Evolutionary conservation across 1,140 invertebrate species (phyloP), one percentile per base, ranked within the genome.

Genomic region (Tribolium madens): DNA sequence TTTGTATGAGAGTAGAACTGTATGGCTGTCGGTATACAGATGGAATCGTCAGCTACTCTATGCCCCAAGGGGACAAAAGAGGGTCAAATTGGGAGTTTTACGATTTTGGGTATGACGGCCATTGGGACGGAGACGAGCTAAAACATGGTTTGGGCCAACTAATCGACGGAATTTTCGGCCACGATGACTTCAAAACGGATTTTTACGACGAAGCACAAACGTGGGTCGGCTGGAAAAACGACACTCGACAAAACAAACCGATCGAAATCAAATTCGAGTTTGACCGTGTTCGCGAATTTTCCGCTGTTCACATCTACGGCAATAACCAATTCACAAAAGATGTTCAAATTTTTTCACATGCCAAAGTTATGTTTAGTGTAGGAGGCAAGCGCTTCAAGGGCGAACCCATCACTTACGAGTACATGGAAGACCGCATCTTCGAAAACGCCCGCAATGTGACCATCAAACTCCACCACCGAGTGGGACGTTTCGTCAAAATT

Each of bases 201-300:
- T 90, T 89, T 60, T 88, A 89, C 75, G 89, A 89, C 70, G 91
- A 90, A 31, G 87, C 87, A 64, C 93, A 93, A 84, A 92, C 93
- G 21, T 98, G 96, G 96, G 94, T 98, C 5, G 96, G 96, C 0
- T 98, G 96, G 96, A 91, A 91, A 76, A 96, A 96, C 87, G 95
- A 96, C 80, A 89, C 90, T 0, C 88, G 91, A 9, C 86, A 88
- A 12, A 88, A 88, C 1, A 89, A 89, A 80, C 90, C 92, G 0
- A 88, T 94, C 0, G 92, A 94, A 81, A 91, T 96, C 77, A 91
- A 92, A 77, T 97, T 97, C 86, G 93, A 96, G 86, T 98, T 98
- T 87, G 94, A 96, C 83, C 89, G 90, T 83, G 91, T 96, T 12
- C 88, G 95, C 1, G 96, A 98, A 85, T 97, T 98, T 87, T 94